A percentile compares a stretch with the other conserved stretches of the same genome.
Conservation (phyloP, 2,113 vertebrate species). For the Laterallus jamaicensis region DNA sequence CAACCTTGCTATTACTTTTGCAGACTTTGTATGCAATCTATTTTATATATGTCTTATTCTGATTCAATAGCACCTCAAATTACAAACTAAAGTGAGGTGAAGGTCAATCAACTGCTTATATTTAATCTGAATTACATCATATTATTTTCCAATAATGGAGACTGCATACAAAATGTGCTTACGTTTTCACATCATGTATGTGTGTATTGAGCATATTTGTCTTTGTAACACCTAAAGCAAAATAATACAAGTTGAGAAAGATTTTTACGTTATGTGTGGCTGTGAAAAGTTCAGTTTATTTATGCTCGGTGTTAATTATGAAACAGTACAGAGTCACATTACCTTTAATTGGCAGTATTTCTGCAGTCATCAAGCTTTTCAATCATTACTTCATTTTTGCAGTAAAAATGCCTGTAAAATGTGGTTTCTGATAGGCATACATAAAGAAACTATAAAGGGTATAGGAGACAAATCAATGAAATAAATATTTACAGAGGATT, state of each 20-base stretch:
- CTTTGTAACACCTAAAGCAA: background rate
- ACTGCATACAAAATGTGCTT: background rate
- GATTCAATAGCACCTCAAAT: background rate
- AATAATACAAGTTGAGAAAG: background rate
- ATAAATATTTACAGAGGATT: slow-evolving; percentile 71
- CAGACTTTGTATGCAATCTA: background rate
- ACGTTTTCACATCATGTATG: background rate
- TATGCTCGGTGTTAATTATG: background rate
- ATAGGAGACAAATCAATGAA: slow-evolving; percentile 50
- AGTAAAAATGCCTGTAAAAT: background rate
- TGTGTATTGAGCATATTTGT: background rate
- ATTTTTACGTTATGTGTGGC: background rate
- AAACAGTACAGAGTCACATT: background rate
- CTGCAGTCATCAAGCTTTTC: background rate
- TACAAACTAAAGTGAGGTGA: background rate
- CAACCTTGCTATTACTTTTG: background rate
- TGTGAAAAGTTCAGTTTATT: background rate
- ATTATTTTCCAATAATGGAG: background rate
- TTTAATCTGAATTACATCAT: background rate
- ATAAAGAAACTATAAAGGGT: background rate
- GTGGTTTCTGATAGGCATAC: background rate
- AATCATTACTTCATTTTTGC: background rate
- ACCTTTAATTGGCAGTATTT: background rate
- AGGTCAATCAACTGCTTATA: background rate
- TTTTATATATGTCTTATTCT: background rate